A percentile compares a stretch with the other conserved stretches of the same genome.
phyloP scores from a whole-genome alignment of 2,797 vertebrate species.

The Morelia viridis region DNA sequence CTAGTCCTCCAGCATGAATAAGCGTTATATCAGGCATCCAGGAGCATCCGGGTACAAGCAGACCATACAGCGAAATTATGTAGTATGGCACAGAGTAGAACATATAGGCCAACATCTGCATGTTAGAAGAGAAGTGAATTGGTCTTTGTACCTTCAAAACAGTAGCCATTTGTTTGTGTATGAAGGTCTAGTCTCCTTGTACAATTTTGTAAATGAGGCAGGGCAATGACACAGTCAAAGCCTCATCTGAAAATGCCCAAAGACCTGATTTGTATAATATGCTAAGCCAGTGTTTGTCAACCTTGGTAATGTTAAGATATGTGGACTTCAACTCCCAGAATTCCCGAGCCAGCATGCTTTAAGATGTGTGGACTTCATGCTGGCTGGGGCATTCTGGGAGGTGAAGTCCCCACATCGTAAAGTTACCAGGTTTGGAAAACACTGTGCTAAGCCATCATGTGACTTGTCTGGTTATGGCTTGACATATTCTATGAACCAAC shows the following conservation, averaged over 20 bases:
- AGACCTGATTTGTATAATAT: background rate
- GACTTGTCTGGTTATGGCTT: too few relatives aligned
- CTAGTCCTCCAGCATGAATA: conserved; percentile 88
- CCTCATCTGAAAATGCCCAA: too few relatives aligned
- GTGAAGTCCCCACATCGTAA: too few relatives aligned
- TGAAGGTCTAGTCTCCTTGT: background rate
- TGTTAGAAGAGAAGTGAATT: conserved; percentile 32
- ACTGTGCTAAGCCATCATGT: too few relatives aligned
- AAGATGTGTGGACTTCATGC: too few relatives aligned
- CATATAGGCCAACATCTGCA: conserved; percentile 90
- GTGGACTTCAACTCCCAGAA: background rate
- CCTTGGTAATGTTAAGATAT: too few relatives aligned
- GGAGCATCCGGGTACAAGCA: conserved; percentile 88
- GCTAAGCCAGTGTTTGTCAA: background rate
- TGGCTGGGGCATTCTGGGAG: too few relatives aligned
- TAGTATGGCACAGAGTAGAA: conserved; percentile 90
- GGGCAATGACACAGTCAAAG: too few relatives aligned
- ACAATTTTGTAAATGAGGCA: background rate
- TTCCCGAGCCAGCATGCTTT: background rate
- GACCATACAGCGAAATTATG: conserved; percentile 82
- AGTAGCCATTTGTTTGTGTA: background rate
- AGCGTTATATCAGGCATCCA: conserved; percentile 90
- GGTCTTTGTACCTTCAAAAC: conserved; percentile 12
- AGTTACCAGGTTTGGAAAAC: too few relatives aligned
- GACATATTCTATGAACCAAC: too few relatives aligned